phyloP scores from a whole-genome alignment of 2,797 vertebrate genomes.

The Sebastes glaucus region DNA sequence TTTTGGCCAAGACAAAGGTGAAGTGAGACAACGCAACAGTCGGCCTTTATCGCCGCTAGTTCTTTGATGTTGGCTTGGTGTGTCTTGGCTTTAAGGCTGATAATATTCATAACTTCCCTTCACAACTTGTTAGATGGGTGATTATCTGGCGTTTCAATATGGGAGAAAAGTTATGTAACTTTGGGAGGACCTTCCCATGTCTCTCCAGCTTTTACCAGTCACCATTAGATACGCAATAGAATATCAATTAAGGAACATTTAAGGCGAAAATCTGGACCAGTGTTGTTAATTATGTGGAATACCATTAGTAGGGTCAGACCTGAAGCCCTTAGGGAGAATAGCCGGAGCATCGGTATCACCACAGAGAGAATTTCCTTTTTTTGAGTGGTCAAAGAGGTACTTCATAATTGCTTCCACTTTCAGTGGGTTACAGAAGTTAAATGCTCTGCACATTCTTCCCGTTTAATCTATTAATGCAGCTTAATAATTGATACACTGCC shows the following conservation, averaged over 20 bases:
- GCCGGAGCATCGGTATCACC: neutral
- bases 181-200: neutral
- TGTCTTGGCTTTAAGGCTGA: accelerated
- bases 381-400: slow-evolving; percentile 54
- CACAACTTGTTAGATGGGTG: neutral
- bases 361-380: neutral
- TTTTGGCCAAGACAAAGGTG: too few relatives aligned
- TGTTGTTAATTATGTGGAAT: slow-evolving; percentile 51
- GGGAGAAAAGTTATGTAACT: neutral
- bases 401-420: slow-evolving; percentile 75
- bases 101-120: neutral
- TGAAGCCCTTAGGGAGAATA: slow-evolving; percentile 9
- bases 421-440: slow-evolving; percentile 74
- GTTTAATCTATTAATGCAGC: slow-evolving; percentile 80
- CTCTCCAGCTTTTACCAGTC: neutral
- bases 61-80: neutral
- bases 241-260: slow-evolving; percentile 42
- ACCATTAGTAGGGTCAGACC: slow-evolving; percentile 32
- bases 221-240: slow-evolving; percentile 24
- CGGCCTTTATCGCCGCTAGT: neutral
- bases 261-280: neutral
- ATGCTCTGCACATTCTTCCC: slow-evolving; percentile 70
- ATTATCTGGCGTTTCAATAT: slow-evolving; percentile 8
- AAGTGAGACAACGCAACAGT: neutral
- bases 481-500: slow-evolving; percentile 81